Conservation (phyloP, 2,888 invertebrate genomes). For the Muscina levida region DNA sequence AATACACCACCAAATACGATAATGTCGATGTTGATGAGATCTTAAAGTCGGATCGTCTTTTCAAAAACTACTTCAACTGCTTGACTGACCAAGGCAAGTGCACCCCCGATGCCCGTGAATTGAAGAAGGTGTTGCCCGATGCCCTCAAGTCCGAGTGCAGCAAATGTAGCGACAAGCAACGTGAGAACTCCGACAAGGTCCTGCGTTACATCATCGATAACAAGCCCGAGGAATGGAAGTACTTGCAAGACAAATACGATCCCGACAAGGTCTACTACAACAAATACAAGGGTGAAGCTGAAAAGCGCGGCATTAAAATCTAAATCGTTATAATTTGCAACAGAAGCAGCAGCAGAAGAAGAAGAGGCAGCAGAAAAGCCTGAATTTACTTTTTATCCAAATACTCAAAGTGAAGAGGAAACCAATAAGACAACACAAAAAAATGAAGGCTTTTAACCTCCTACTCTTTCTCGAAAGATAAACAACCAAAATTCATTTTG, state of each 20-base stretch:
- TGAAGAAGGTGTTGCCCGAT: conserved; percentile 83
- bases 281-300: conserved; percentile 84
- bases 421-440: not conserved
- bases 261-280: conserved; percentile 84
- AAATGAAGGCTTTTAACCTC: not conserved
- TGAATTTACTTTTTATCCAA: conserved; percentile 5
- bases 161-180: conserved; percentile 83
- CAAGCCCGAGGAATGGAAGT: conserved; percentile 84
- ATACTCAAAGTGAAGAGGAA: conserved; percentile 1
- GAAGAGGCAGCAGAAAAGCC: not conserved
- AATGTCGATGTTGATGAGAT: conserved; percentile 83
- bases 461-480: not conserved
- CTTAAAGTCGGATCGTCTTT: conserved; percentile 81
- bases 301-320: conserved; percentile 79
- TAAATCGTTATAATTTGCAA: conserved; percentile 59
- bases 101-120: conserved; percentile 82
- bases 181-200: conserved; percentile 83
- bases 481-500: not conserved
- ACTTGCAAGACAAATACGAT: conserved; percentile 86
- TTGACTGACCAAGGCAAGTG: conserved; percentile 82
- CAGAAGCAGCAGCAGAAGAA: no score
- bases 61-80: conserved; percentile 83
- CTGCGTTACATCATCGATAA: conserved; percentile 84
- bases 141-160: conserved; percentile 84
- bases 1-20: conserved; percentile 80